Evolutionary conservation across 2,797 vertebrate species (phyloP), one percentile per base, ranked within the genome.

Genomic region (Xiphorhynchus erythropygius): DNA sequence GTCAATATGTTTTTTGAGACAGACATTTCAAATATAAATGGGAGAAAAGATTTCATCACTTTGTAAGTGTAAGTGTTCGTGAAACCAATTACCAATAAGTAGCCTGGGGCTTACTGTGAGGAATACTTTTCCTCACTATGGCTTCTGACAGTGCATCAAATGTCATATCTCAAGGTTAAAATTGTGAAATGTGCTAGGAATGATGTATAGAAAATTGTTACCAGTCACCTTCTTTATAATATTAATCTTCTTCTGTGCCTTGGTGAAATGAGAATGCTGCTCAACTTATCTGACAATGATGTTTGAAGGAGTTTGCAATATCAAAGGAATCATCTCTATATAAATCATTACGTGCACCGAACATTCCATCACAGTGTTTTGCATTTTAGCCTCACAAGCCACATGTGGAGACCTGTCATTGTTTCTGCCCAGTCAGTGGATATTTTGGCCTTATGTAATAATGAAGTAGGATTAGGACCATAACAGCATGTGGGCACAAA

Each of bases 81-180:
- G 59, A 87, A 95, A 93, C 44, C 85, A 85, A 85, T 94, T 89
- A 89, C 56, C 68, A 87, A 62, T 59, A 93, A 79, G 63, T 85
- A 93, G 60, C 87, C 68, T 35, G 47, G 83, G 64, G 84, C 71
- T 91, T 92, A 42, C 75, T 82, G 35, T 41, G 52, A 87, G 47
- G 47, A 77, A 69, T 63, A n/a, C 4, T 89, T 96, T 94, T 85
- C 70, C 67, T 92, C 76, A 39, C 44, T 89, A 12, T 77, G 70
- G 21, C 74, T 59, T 87, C 55, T 87, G 87, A 90, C 74, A 87
- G 71, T 71, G 55, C 30, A 82, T 92, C 46, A 65, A 44, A 16
- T 77, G 64, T 70, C 78, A 60, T 52, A 46, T 92, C 60, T 95
- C 89, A 93, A 91, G 89, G 89, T 81, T 87, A 88, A 73, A 90